Evolutionary conservation across 2,888 invertebrate species (phyloP).

Genomic region (Nemurella pictetii): DNA sequence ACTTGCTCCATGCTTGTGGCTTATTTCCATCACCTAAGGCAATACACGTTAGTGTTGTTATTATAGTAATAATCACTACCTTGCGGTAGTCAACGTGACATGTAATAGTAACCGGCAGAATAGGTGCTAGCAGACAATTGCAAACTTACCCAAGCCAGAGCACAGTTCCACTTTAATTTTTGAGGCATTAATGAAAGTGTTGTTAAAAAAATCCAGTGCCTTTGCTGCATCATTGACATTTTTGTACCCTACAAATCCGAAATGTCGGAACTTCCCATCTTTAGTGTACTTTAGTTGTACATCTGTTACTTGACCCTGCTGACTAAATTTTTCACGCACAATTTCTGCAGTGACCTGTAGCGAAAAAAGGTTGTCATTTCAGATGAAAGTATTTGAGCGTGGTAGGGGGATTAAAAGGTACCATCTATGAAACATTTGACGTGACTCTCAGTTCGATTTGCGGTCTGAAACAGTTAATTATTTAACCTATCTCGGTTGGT

Average conservation of each 20-base stretch:
- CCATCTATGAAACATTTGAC: no score
- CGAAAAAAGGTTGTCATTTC: slow-evolving; percentile 43
- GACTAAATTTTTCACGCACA: slow-evolving; percentile 72
- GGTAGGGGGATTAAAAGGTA: no score
- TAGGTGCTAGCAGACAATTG: background rate
- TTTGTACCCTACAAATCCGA: slow-evolving; percentile 91
- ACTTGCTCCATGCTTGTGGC: slow-evolving; percentile 92
- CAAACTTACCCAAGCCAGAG: slow-evolving; percentile 63
- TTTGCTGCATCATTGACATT: slow-evolving; percentile 74
- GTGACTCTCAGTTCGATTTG: no score
- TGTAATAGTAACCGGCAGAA: background rate
- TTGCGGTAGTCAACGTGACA: background rate
- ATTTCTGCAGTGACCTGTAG: slow-evolving; percentile 75
- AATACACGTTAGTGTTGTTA: background rate
- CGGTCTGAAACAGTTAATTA: no score
- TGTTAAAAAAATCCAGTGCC: slow-evolving; percentile 79
- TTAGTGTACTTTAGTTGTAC: slow-evolving; percentile 89
- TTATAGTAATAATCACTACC: background rate
- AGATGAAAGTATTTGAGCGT: slow-evolving; percentile 24
- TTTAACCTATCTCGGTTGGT: no score
- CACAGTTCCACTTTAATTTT: slow-evolving; percentile 79
- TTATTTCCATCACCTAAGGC: slow-evolving; percentile 64
- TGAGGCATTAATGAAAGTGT: slow-evolving; percentile 80
- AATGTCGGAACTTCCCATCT: slow-evolving; percentile 89
- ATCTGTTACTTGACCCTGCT: slow-evolving; percentile 88